Conservation (phyloP, 2,888 invertebrate species). For the Sussaba pulchella region DNA sequence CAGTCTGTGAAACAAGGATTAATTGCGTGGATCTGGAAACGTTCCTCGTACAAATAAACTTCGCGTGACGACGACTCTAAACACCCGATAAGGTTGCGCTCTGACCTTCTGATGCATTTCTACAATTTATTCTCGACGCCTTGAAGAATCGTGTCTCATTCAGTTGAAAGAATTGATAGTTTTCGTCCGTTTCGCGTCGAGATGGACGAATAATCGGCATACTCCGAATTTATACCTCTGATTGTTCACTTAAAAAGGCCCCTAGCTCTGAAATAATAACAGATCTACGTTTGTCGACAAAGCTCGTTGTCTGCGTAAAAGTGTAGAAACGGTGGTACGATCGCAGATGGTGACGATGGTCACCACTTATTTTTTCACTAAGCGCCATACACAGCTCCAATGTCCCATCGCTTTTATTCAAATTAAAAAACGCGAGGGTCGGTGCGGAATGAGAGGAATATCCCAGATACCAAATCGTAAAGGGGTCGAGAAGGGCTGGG, state of each 20-base stretch:
- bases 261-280: background rate
- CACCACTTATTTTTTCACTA: slow-evolving; percentile 12
- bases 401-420: slow-evolving; percentile 35
- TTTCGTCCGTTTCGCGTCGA: background rate
- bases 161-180: background rate
- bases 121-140: slow-evolving; percentile 10
- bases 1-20: slow-evolving; percentile 24
- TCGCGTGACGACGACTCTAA: slow-evolving; percentile 4
- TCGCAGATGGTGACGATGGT: slow-evolving; percentile 1
- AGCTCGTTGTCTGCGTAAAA: background rate
- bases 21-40: slow-evolving; percentile 21
- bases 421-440: slow-evolving; percentile 32
- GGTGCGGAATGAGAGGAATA: slow-evolving; percentile 54
- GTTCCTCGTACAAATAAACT: slow-evolving; percentile 1
- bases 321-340: slow-evolving; percentile 9
- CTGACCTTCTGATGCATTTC: background rate
- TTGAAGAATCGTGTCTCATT: background rate
- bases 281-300: slow-evolving; percentile 16
- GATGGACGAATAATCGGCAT: background rate
- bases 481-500: slow-evolving; percentile 35
- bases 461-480: slow-evolving; percentile 44
- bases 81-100: slow-evolving; percentile 19
- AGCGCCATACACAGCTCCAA: slow-evolving; percentile 8
- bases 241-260: background rate
- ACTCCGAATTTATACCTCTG: background rate